phyloP scores from a whole-genome alignment of 2,113 vertebrate species.

The Ariopsis seemanni region DNA sequence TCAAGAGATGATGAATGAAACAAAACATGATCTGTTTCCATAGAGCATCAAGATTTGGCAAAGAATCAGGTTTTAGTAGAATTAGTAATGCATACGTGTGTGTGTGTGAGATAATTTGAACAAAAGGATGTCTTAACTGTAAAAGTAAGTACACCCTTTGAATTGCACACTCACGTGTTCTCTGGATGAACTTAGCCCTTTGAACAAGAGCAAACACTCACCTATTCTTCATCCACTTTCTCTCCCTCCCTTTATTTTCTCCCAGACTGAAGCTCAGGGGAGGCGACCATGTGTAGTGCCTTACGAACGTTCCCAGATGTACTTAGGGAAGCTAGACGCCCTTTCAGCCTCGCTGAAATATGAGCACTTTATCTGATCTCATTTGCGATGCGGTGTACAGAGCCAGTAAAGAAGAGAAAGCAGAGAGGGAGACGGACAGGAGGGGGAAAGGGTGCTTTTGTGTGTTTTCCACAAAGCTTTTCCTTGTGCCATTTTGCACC shows the following conservation, averaged over 20 bases:
- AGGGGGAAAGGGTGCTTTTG: constrained; percentile 42
- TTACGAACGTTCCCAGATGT: constrained; percentile 53
- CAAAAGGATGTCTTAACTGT: background rate
- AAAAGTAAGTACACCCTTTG: background rate
- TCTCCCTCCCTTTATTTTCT: constrained; percentile 45
- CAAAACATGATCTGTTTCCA: background rate
- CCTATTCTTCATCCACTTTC: constrained; percentile 32
- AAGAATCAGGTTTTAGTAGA: background rate
- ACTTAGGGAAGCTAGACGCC: constrained; percentile 45
- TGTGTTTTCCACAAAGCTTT: constrained; percentile 39
- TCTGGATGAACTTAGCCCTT: constrained; percentile 21
- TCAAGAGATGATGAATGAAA: constrained; percentile 35
- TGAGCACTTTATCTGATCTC: constrained; percentile 58
- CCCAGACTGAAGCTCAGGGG: constrained; percentile 52
- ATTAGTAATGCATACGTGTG: background rate
- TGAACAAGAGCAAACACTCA: constrained; percentile 36
- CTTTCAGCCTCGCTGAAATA: constrained; percentile 46
- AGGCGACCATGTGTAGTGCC: constrained; percentile 40
- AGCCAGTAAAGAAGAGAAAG: constrained; percentile 51
- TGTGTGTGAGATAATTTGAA: background rate
- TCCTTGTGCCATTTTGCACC: constrained; percentile 48
- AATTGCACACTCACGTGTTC: background rate
- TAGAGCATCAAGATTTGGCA: background rate
- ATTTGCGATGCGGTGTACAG: constrained; percentile 40
- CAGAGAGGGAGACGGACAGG: background rate